Percentiles rank a stretch among this genome's conserved stretches.
Evolutionary conservation across 2,113 vertebrate species (phyloP).

Genomic region (Ahaetulla prasina): DNA sequence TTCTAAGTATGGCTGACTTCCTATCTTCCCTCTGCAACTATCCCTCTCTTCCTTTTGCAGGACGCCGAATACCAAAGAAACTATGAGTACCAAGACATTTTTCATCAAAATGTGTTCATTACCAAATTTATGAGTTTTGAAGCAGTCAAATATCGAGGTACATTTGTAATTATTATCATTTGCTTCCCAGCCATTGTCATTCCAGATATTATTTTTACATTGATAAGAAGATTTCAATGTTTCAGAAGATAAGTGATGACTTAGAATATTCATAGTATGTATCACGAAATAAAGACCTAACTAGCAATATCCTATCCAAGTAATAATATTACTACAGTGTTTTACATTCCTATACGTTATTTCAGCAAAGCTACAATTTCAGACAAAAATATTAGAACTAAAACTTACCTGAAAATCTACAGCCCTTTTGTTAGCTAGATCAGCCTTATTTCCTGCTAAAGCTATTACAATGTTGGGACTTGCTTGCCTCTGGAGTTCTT

Average conservation of each 20-base stretch:
- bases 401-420: slow-evolving; percentile 94
- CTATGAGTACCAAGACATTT: neutral
- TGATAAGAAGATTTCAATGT: neutral
- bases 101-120: neutral
- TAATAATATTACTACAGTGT: neutral
- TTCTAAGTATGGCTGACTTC: neutral
- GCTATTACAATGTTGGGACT: slow-evolving; percentile 99
- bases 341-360: neutral
- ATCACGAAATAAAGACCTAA: neutral
- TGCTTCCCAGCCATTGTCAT: neutral
- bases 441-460: slow-evolving; percentile 97
- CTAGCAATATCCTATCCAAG: neutral
- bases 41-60: neutral
- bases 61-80: neutral
- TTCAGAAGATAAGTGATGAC: neutral
- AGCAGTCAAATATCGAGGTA: neutral
- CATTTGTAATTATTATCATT: neutral
- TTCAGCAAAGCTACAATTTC: neutral
- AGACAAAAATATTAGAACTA: slow-evolving; percentile 16
- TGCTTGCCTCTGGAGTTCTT: slow-evolving; percentile 99
- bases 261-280: neutral
- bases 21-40: neutral
- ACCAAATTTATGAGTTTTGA: neutral
- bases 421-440: slow-evolving; percentile 94
- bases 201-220: neutral